Conservation (phyloP, 2,888 invertebrate species). For the Hetaerina titia region DNA sequence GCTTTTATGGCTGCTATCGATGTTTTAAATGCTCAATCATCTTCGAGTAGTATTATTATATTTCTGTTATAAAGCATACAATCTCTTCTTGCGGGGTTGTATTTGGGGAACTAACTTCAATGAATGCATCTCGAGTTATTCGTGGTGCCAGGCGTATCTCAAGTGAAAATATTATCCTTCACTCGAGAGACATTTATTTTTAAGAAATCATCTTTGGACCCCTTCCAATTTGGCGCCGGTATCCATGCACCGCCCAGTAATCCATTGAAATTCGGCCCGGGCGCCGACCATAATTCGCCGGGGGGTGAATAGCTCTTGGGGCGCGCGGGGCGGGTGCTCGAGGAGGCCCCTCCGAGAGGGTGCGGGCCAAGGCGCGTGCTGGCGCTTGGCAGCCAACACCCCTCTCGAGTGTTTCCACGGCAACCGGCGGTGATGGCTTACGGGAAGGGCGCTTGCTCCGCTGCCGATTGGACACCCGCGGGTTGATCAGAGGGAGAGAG, state of each 20-base stretch:
- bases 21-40: too few species aligned
- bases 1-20: too few species aligned
- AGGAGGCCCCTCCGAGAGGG: too few species aligned
- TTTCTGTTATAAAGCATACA: too few species aligned
- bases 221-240: not conserved
- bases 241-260: not conserved
- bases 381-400: not conserved
- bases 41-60: too few species aligned
- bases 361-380: not conserved
- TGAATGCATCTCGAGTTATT: not conserved
- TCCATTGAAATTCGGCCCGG: not conserved
- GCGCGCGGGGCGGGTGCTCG: not conserved
- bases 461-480: too few species aligned
- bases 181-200: not conserved
- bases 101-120: not conserved
- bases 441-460: too few species aligned
- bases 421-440: too few species aligned
- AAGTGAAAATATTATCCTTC: not conserved
- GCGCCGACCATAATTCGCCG: not conserved
- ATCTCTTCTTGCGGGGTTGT: too few species aligned
- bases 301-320: conserved; percentile 18
- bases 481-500: too few species aligned
- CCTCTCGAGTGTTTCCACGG: too few species aligned
- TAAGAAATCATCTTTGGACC: not conserved
- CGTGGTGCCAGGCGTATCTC: not conserved